Evolutionary conservation across 2,797 vertebrate species (phyloP).

Genomic region (Coregonus ussuriensis): DNA sequence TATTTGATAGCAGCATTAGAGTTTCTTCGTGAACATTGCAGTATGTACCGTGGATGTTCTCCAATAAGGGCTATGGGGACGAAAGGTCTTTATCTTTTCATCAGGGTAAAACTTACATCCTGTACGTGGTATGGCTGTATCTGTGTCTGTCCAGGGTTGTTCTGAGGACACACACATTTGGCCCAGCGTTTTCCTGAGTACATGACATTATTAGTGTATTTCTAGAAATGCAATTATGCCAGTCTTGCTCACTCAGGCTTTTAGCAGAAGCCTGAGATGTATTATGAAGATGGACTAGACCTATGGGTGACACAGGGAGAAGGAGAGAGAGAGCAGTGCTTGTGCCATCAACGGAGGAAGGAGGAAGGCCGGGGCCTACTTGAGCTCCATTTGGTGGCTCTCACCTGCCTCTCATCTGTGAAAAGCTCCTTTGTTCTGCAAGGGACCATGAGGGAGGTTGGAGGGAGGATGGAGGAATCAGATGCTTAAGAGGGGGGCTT

Average conservation of each 20-base stretch:
- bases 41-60: conserved; percentile 4
- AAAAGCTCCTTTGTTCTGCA: conserved; percentile 58
- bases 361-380: conserved; percentile 61
- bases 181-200: background rate
- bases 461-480: conserved; percentile 15
- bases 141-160: background rate
- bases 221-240: conserved; percentile 39
- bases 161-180: background rate
- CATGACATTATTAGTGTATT: conserved; percentile 10
- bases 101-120: background rate
- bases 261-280: conserved; percentile 58
- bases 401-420: conserved; percentile 46
- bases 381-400: conserved; percentile 64
- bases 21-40: conserved; percentile 34
- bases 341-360: conserved; percentile 58
- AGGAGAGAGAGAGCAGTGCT: conserved; percentile 50
- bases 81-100: background rate
- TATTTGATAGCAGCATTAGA: conserved; percentile 54
- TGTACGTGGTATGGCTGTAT: background rate
- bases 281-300: conserved; percentile 54
- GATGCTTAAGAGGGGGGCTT: conserved; percentile 5
- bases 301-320: conserved; percentile 6
- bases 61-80: background rate
- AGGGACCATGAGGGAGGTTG: conserved; percentile 27
- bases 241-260: conserved; percentile 54